Conservation (phyloP, 2,113 vertebrate species). For the Rafetus swinhoei region DNA sequence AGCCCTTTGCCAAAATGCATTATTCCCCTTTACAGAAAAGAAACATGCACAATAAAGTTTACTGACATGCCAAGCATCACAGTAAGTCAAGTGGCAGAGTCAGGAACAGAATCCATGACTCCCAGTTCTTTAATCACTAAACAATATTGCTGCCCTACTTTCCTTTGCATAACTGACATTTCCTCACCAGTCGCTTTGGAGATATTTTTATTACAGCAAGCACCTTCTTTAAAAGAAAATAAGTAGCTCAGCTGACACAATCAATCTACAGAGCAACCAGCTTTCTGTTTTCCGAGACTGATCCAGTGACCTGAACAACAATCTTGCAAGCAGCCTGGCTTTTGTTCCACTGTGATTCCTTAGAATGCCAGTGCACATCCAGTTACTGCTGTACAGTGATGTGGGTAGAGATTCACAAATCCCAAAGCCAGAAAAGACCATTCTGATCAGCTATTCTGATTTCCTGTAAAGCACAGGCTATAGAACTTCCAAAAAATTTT, state of each 20-base stretch:
- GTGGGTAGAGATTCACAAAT: not conserved
- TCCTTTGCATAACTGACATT: not conserved
- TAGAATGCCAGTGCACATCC: not conserved
- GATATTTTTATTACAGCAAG: not conserved
- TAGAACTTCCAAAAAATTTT: not conserved
- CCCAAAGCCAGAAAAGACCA: not conserved
- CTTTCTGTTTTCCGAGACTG: not conserved
- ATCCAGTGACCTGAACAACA: rapidly evolving
- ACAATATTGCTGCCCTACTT: not conserved
- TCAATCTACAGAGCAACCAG: not conserved
- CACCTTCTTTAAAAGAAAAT: not conserved
- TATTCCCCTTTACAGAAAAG: not conserved
- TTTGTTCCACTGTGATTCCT: not conserved
- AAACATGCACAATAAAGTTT: not conserved
- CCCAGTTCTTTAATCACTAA: rapidly evolving
- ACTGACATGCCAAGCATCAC: not conserved
- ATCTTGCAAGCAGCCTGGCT: not conserved
- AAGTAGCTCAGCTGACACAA: not conserved
- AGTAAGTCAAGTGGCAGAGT: not conserved
- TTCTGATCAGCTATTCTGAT: not conserved
- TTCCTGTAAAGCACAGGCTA: not conserved
- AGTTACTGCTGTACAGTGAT: not conserved
- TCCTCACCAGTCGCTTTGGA: not conserved
- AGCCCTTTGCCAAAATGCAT: not conserved
- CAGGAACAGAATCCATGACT: rapidly evolving